These are phyloP conservation scores for Leptarthrus brevirostris DNA, from an alignment of 2,888 invertebrate species.

Conservation along the genomic window DNA sequence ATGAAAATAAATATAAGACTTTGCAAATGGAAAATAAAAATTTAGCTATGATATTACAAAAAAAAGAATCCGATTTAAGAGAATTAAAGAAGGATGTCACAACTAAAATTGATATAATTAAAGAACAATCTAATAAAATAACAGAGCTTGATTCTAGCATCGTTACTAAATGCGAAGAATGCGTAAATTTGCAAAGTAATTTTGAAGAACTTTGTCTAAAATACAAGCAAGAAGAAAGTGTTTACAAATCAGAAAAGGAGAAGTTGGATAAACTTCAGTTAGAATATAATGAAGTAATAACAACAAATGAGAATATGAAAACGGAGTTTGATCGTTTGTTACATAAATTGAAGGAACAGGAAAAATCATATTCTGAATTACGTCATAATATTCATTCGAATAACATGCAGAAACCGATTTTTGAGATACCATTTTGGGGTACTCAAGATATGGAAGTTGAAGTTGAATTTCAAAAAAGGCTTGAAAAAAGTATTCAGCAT, in stretches of 20 bases:
- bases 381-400: too few species aligned
- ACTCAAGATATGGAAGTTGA: conserved; percentile 52
- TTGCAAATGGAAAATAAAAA: not conserved
- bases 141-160: conserved; percentile 68
- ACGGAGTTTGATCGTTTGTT: not conserved
- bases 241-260: too few species aligned
- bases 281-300: conserved; percentile 43
- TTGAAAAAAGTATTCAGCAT: conserved; percentile 48
- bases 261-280: not conserved
- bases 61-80: not conserved
- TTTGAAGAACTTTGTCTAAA: too few species aligned
- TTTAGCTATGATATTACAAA: not conserved
- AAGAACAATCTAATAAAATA: conserved; percentile 56
- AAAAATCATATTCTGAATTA: not conserved
- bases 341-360: too few species aligned
- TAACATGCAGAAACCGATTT: too few species aligned
- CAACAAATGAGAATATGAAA: conserved; percentile 53
- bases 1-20: not conserved
- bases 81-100: not conserved
- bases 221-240: conserved; percentile 61
- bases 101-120: not conserved
- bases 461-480: conserved; percentile 55
- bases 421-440: too few species aligned
- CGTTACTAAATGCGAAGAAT: conserved; percentile 60
- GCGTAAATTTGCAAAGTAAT: conserved; percentile 63